Evolutionary conservation across 2,888 invertebrate genomes (phyloP).

Genomic region (Troides helena): DNA sequence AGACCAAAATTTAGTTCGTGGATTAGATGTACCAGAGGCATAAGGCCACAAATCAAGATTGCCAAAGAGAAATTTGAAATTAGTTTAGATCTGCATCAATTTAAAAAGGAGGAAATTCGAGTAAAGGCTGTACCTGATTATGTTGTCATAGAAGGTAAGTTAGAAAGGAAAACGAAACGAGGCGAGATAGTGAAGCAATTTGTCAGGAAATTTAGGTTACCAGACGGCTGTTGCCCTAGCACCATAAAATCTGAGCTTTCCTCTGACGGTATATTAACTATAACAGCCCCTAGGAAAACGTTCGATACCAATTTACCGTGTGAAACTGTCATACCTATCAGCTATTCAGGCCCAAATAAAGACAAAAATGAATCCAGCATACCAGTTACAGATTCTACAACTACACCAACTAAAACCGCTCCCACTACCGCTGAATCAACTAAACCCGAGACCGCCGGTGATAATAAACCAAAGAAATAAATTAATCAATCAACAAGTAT

Average conservation of each 20-base stretch:
- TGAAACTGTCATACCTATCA: slow-evolving; percentile 48
- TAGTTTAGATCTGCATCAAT: slow-evolving; percentile 55
- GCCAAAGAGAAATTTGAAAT: slow-evolving; percentile 60
- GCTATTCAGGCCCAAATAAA: slow-evolving; percentile 29
- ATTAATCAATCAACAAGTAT: neutral
- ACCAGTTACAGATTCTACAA: slow-evolving; percentile 12
- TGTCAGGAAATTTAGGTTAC: slow-evolving; percentile 60
- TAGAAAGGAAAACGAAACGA: slow-evolving; percentile 54
- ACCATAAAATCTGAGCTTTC: slow-evolving; percentile 51
- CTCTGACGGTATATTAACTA: slow-evolving; percentile 55
- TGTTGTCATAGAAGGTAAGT: slow-evolving; percentile 64
- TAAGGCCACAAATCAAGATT: slow-evolving; percentile 54
- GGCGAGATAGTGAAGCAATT: slow-evolving; percentile 57
- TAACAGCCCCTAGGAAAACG: slow-evolving; percentile 51
- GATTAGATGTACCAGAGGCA: slow-evolving; percentile 43
- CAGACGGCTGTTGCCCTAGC: slow-evolving; percentile 54
- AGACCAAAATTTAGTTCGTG: slow-evolving; percentile 38
- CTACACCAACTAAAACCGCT: neutral
- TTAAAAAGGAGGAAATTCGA: slow-evolving; percentile 57
- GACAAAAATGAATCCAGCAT: slow-evolving; percentile 28
- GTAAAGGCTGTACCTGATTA: slow-evolving; percentile 62
- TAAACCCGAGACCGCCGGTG: neutral
- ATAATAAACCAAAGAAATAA: slow-evolving; percentile 17
- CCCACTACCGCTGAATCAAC: neutral
- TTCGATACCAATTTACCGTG: slow-evolving; percentile 46